Base-by-base conservation (phyloP, 2,113 vertebrate species). In the Leptodactylus fuscus region DNA sequence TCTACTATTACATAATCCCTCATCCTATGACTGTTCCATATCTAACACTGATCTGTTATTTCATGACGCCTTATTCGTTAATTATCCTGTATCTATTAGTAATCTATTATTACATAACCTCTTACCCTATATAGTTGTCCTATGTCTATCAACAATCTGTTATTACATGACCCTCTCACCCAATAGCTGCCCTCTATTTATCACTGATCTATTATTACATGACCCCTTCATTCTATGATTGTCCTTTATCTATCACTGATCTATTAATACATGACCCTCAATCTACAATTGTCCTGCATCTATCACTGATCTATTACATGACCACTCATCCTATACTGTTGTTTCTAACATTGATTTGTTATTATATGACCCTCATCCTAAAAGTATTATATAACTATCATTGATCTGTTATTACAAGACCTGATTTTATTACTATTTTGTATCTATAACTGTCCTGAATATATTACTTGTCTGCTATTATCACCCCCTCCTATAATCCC, bases 261-360 rank as follows among this genome's bases (percentile, higher is more conserved):
- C 20, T n/a, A 20, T 58, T 58, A 58, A 24, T 73, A 73, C 29
- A 44, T 36, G 70, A 41, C 70, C 29, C 53, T 22, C 53, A 55
- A 22, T 4, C 51, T 55, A 55, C 22, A 55, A 22, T 20, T 15
- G 2, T 27, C 36, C 34, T 74, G 20, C 46, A 60, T 60, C 32
- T 74, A 60, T 60, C 51, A 38, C 51, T 41, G 51, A 36, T 38
- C 77, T 60, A 62, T 80, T 60, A 60, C 53, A 38, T 24, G 22
- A 60, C 5, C 53, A 22, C 53, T 58, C n/a, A 58, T 58, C 22
- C 22, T 58, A 24, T 58, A 6, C 60, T 32, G 27, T 78, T 12
- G 0, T 44, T 32, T 49, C 27, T 44, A 44, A 44, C 20, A 44
- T 10, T 46, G 22, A 73, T 73, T 9, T 44, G 16, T 46, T 48